phyloP scores from a whole-genome alignment of 2,888 invertebrate species.

The Aromia moschata region DNA sequence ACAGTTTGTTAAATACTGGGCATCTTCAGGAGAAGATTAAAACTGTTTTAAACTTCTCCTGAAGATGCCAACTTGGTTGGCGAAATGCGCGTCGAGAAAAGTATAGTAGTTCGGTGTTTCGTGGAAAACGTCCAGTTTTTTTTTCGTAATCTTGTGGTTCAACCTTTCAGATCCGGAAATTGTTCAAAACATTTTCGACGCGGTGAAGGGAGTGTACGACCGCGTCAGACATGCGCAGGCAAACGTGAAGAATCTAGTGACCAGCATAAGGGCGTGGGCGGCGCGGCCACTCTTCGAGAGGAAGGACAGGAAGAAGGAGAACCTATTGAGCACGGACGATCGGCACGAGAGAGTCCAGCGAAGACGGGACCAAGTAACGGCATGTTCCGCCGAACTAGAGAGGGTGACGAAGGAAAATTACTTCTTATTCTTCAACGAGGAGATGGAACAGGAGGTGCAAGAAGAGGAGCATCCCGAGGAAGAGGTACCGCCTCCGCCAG shows the following conservation, averaged over 20 bases:
- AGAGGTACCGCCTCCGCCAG: slow-evolving; percentile 36
- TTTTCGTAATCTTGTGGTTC: too few relatives aligned
- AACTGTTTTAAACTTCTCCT: too few relatives aligned
- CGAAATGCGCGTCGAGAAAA: too few relatives aligned
- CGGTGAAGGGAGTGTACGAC: slow-evolving; percentile 76
- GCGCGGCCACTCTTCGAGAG: slow-evolving; percentile 78
- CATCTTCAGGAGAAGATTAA: too few relatives aligned
- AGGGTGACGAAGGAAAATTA: slow-evolving; percentile 72
- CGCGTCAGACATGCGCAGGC: slow-evolving; percentile 74
- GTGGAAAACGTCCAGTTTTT: too few relatives aligned
- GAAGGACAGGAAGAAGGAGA: slow-evolving; percentile 71
- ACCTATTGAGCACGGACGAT: slow-evolving; percentile 68
- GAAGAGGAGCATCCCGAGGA: slow-evolving; percentile 61
- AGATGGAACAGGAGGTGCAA: slow-evolving; percentile 40
- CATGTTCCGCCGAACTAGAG: slow-evolving; percentile 68
- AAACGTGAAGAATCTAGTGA: slow-evolving; percentile 69
- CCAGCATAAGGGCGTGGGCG: slow-evolving; percentile 76
- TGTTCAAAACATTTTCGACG: slow-evolving; percentile 65
- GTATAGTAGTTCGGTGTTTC: too few relatives aligned
- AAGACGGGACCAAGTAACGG: slow-evolving; percentile 64
- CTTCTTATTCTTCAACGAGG: slow-evolving; percentile 74
- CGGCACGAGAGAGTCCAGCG: slow-evolving; percentile 65
- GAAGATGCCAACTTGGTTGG: too few relatives aligned
- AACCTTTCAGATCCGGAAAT: slow-evolving; percentile 41
- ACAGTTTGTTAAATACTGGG: too few relatives aligned